Percentiles rank a stretch among this genome's conserved stretches.
These are phyloP conservation scores for Leucophenga montana DNA, from an alignment of 2,888 invertebrate genomes.

Conservation along the genomic window DNA sequence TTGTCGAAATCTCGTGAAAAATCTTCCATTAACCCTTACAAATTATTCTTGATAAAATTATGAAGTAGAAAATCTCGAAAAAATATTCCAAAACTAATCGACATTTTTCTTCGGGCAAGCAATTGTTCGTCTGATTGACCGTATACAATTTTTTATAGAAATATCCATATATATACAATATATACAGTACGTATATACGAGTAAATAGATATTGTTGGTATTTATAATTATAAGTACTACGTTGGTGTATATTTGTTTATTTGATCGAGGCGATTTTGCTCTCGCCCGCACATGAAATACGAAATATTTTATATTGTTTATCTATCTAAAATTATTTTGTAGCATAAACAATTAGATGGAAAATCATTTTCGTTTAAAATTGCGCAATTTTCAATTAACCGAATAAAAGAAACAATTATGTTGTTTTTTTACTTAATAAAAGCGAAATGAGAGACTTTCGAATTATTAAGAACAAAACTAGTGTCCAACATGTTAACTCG, in stretches of 20 bases:
- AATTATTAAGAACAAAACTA: no score
- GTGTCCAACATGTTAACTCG: no score
- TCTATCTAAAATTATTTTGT: conserved; percentile 8
- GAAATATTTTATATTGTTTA: not conserved
- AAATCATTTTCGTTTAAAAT: not conserved
- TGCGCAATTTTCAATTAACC: not conserved
- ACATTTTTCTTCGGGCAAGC: not conserved
- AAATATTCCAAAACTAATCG: not conserved
- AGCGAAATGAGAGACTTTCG: no score
- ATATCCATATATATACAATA: not conserved
- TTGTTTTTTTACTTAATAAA: no score
- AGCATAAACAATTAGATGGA: not conserved
- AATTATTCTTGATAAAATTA: conserved; percentile 15
- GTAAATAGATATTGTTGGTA: no score
- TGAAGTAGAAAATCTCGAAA: conserved; percentile 13
- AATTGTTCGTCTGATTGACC: not conserved
- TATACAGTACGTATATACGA: not conserved
- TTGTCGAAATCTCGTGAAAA: not conserved
- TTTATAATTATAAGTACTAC: not conserved
- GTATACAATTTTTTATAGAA: no score
- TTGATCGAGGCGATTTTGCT: not conserved
- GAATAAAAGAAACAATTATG: not conserved
- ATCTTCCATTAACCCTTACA: conserved; percentile 18
- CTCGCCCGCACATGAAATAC: no score
- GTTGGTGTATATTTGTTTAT: not conserved